Evolutionary conservation across 2,113 vertebrate genomes (phyloP).

Genomic region (Amazona guildingii): DNA sequence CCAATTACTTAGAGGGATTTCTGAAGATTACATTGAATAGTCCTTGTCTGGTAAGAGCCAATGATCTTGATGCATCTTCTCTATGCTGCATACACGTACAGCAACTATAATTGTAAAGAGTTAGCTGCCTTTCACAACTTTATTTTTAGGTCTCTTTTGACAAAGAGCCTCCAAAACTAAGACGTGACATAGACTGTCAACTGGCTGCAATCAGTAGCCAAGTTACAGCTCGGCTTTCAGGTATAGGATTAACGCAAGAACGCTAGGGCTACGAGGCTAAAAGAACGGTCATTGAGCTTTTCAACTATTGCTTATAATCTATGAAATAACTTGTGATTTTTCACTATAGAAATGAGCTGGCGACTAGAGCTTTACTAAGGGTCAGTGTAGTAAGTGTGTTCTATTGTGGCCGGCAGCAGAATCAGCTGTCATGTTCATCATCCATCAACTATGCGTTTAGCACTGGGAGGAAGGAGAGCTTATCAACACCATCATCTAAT

Average conservation of each 20-base stretch:
- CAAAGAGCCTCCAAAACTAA: not conserved
- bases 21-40: not conserved
- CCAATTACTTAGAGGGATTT: not conserved
- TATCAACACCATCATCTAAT: not conserved
- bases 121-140: not conserved
- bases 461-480: not conserved
- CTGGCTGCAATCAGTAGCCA: not conserved
- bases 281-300: not conserved
- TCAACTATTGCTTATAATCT: not conserved
- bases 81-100: not conserved
- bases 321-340: not conserved
- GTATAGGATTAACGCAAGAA: not conserved
- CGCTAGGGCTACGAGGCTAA: not conserved
- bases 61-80: not conserved
- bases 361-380: not conserved
- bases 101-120: not conserved
- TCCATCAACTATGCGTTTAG: not conserved
- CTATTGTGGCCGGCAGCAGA: not conserved
- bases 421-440: not conserved
- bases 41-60: not conserved
- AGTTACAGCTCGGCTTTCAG: not conserved
- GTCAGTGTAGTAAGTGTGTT: not conserved
- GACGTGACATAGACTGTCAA: not conserved
- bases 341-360: not conserved
- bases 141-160: not conserved